Evolutionary conservation across 2,888 invertebrate genomes (phyloP).

Genomic region (Apotomis betuletana): DNA sequence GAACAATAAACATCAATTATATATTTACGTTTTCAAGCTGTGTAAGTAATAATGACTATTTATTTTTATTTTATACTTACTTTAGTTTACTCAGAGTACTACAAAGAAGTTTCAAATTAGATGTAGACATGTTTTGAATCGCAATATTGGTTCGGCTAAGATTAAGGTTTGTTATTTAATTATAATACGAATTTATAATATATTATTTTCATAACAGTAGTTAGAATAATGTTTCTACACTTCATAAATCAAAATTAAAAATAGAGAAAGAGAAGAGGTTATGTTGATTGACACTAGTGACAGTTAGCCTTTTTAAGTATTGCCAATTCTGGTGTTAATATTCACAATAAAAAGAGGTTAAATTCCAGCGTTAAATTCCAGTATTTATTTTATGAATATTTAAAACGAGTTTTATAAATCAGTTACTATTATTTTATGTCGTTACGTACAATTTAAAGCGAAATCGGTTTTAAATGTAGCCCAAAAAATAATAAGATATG

Average conservation of each 20-base stretch:
- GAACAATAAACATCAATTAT: slow-evolving; percentile 47
- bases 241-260: background rate
- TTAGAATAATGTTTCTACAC: background rate
- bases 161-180: slow-evolving; percentile 9
- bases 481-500: too few species aligned
- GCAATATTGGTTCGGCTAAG: background rate
- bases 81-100: slow-evolving; percentile 61
- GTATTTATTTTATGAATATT: too few species aligned
- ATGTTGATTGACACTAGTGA: slow-evolving; percentile 2
- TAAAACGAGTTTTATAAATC: too few species aligned
- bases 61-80: slow-evolving; percentile 50
- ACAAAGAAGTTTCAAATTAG: slow-evolving; percentile 62
- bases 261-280: slow-evolving; percentile 2
- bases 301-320: background rate
- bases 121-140: slow-evolving; percentile 55
- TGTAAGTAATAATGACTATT: background rate
- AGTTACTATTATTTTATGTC: too few species aligned
- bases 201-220: background rate
- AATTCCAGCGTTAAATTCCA: too few species aligned
- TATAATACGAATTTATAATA: background rate
- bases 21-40: background rate
- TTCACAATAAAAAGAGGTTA: too few species aligned
- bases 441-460: too few species aligned
- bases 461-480: too few species aligned
- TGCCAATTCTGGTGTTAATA: background rate